Percentiles rank a stretch among this genome's conserved stretches.
phyloP scores from a whole-genome alignment of 2,113 vertebrate genomes.

The Condylura cristata region DNA sequence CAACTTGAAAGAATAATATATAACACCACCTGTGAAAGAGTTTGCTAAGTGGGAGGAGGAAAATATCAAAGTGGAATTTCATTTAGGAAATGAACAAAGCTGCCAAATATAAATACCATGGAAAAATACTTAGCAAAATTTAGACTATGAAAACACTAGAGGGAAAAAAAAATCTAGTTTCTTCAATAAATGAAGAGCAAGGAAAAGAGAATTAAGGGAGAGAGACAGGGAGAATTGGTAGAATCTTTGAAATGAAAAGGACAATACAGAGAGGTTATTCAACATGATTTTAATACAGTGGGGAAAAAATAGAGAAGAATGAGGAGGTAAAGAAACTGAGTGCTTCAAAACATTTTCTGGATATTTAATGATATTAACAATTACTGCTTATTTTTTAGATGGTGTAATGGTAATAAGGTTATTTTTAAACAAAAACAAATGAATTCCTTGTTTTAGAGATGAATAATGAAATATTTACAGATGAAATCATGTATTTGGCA shows the following conservation, averaged over 20 bases:
- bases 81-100: background rate
- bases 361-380: background rate
- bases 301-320: background rate
- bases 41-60: background rate
- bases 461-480: background rate
- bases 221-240: background rate
- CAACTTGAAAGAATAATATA: background rate
- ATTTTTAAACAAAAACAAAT: background rate
- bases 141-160: background rate
- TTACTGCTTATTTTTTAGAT: background rate
- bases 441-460: background rate
- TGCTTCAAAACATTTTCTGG: background rate
- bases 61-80: background rate
- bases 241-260: background rate
- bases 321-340: background rate
- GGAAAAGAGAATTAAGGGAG: too few relatives aligned
- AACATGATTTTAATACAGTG: background rate
- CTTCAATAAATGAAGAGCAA: constrained; percentile 17
- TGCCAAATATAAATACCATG: background rate
- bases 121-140: constrained; percentile 13
- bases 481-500: background rate
- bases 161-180: background rate
- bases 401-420: background rate
- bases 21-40: background rate
- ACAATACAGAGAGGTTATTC: background rate